Base-by-base conservation (phyloP, 2,888 invertebrate species). In the Volucella inflata region DNA sequence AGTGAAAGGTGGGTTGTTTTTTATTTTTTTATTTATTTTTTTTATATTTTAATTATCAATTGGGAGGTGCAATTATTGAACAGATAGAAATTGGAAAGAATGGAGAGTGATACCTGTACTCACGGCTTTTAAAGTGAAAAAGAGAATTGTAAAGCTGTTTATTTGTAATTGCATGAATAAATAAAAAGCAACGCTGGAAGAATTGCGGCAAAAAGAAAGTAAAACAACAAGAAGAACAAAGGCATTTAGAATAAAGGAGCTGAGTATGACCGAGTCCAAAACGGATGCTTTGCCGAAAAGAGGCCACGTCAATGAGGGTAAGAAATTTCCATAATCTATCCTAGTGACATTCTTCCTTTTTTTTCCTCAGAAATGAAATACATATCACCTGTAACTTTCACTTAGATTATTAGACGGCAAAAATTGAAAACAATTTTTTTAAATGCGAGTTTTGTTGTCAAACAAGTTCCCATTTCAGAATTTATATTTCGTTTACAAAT, bases 301-400 rank as follows among this genome's bases (percentile, higher is more conserved):
- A 88, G 95, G 95, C 87, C 93, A 94, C 90, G 95, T 95, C 67
- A 95, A 93, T 90, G 95, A 95, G 93, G 94, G 94, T 94, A 90
- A 90, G 91, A 88, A 38, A 48, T 36, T 48, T 48, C 16, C 40
- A 36, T 48, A 51, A 17, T 65, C 40, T 55, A 42, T 70, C 60
- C 40, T 53, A 38, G 8, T 48, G 6, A 17, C 10, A 38, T 42
- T 71, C 59, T 30, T 30, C 30, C 30, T 30, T 30, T 30, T 2
- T 30, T 6, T 30, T 30, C 6, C 30, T 30, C 30, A 30, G 30
- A 30, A 30, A 30, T 30, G 4, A 30, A 30, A 30, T 30, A 6
- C 30, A 30, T 30, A 30, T 55, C 16, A 17, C 48, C 42, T 2
- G 8, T 2, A 48, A 78, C 78, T 78, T 78, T 78, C 78, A 71